Percentiles rank a stretch among this genome's conserved stretches.
phyloP scores from a whole-genome alignment of 2,888 invertebrate species.

The Hypolimnas misippus region DNA sequence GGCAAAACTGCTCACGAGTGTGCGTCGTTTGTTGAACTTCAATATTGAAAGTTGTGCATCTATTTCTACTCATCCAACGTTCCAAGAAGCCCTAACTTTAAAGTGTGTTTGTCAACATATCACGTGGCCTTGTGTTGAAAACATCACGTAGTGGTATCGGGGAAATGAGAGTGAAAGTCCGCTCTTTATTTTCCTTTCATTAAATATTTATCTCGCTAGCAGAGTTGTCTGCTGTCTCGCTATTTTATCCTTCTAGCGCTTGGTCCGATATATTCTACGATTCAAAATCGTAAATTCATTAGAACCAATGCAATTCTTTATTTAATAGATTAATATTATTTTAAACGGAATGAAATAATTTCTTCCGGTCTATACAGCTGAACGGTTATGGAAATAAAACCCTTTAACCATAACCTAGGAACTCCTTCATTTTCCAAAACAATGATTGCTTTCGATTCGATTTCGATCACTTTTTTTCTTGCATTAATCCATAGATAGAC shows the following conservation, averaged over 20 bases:
- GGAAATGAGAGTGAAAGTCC: constrained; percentile 12
- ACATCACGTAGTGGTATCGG: background rate
- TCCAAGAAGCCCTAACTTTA: background rate
- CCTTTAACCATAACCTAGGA: too few species aligned
- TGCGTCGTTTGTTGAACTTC: background rate
- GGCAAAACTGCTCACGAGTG: too few species aligned
- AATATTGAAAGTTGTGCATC: background rate
- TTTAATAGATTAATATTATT: too few species aligned
- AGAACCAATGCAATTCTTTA: too few species aligned
- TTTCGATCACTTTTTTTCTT: too few species aligned
- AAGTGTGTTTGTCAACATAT: background rate
- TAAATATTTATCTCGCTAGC: background rate
- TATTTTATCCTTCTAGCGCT: background rate
- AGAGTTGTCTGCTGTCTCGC: background rate
- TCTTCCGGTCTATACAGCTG: too few species aligned
- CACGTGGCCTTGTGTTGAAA: constrained; percentile 4
- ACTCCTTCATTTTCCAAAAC: too few species aligned
- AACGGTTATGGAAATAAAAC: too few species aligned
- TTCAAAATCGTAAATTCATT: too few species aligned
- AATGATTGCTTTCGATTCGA: too few species aligned
- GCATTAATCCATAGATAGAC: too few species aligned
- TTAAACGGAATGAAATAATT: too few species aligned
- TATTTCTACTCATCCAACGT: background rate
- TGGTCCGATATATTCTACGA: background rate
- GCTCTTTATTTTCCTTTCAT: background rate